Evolutionary conservation across 2,888 invertebrate genomes (phyloP), one percentile per base, ranked within the genome.

Genomic region (Myopa tessellatipennis): DNA sequence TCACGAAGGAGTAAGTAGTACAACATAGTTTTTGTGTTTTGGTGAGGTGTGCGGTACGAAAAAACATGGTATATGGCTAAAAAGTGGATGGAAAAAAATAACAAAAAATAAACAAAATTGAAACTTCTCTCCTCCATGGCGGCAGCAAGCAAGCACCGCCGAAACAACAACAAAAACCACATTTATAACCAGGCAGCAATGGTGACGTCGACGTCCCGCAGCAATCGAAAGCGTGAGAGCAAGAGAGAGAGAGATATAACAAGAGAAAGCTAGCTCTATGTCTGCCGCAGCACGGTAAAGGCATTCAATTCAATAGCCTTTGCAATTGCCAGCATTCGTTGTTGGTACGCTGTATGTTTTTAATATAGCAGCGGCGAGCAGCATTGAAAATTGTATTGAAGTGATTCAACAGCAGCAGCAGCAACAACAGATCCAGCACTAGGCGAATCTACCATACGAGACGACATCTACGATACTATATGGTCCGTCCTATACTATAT

Each of bases 301-400:
- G 86, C 86, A 85, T 86, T 86, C 85, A 87, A 87, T 87, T 87
- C 85, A 86, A 86, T 86, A 86, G 86, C 86, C 85, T 86, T 85
- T 86, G 85, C 82, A 83, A 82, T 83, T 82, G 83, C 82, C 82
- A 83, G 82, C 87, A 87, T 87, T 85, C 85, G 87, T 87, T 87
- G 87, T 87, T 87, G 87, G 87, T 87, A 85, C 85, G 83, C 86
- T 87, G 86, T 87, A 85, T 87, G 86, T 87, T 86, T 87, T 85
- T 86, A 86, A 87, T 86, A 83, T 82, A 82, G 81, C 79, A 81
- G 81, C 83, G 78, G 80, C 82, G 79, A 79, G 82, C 81, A 82
- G 78, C 73, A 77, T 77, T 79, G 67, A 72, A 79, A 71, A 76
- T 70, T 71, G 68, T 76, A 63, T 76, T 71, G 77, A 71, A 71